Conservation (phyloP, 2,888 invertebrate genomes). For the Xestia rhomboidea region DNA sequence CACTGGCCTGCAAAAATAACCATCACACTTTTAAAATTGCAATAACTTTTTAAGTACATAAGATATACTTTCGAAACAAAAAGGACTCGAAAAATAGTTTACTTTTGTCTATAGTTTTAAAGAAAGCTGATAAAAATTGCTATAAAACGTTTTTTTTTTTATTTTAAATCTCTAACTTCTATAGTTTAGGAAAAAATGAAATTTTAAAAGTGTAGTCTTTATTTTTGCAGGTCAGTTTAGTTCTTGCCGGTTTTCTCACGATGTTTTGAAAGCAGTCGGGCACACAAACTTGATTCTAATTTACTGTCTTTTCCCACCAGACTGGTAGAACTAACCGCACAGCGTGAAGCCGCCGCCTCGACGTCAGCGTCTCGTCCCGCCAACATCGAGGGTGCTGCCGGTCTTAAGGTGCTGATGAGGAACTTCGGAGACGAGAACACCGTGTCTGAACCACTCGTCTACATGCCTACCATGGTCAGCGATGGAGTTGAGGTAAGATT, state of each 20-base stretch:
- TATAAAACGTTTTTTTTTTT: no score
- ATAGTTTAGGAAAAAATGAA: no score
- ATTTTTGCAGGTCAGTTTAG: no score
- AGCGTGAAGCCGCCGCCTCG: constrained; percentile 86
- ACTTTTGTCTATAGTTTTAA: no score
- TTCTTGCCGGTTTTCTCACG: neutral
- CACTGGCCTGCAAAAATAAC: no score
- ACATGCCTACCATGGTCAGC: constrained; percentile 89
- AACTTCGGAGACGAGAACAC: constrained; percentile 91
- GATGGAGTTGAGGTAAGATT: constrained; percentile 85
- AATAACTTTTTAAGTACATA: no score
- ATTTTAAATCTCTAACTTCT: no score
- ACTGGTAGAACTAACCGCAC: constrained; percentile 88
- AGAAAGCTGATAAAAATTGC: no score
- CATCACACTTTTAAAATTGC: no score
- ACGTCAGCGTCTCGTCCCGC: constrained; percentile 75
- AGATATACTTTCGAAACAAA: no score
- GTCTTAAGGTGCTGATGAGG: constrained; percentile 91
- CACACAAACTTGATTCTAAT: neutral
- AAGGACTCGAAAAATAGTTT: no score
- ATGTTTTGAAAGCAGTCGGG: neutral
- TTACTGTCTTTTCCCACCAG: constrained; percentile 68
- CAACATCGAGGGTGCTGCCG: constrained; percentile 77
- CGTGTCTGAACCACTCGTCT: constrained; percentile 89
- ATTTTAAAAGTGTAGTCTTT: no score